phyloP scores from a whole-genome alignment of 2,888 invertebrate species.

The Macrophya annulata region DNA sequence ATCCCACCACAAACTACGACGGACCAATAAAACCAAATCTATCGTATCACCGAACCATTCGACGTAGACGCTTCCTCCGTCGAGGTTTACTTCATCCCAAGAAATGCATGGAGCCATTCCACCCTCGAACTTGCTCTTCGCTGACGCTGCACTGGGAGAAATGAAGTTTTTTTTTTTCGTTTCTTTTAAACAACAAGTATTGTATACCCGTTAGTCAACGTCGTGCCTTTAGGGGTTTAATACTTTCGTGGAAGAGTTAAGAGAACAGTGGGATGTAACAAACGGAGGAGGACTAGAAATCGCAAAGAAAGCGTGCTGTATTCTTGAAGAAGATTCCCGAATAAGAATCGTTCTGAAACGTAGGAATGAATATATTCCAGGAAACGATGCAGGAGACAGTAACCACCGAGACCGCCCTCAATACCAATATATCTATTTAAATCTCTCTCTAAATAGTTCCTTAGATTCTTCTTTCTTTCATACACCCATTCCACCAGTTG shows the following conservation, averaged over 20 bases:
- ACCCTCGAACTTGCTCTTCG: neutral
- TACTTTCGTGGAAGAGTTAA: neutral
- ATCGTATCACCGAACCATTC: neutral
- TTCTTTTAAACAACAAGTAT: neutral
- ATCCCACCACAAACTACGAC: slow-evolving; percentile 34
- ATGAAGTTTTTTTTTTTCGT: neutral
- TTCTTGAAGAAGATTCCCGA: neutral
- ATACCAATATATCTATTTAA: slow-evolving; percentile 39
- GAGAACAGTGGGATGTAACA: neutral
- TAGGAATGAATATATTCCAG: slow-evolving; percentile 29
- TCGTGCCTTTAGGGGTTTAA: neutral
- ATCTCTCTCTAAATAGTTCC: slow-evolving; percentile 36
- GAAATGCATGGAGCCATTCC: neutral
- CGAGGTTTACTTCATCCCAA: neutral
- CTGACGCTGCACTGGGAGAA: neutral
- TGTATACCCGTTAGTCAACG: neutral
- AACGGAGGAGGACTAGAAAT: neutral
- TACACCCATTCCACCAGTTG: neutral
- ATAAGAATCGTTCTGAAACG: slow-evolving; percentile 9
- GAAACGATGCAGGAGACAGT: slow-evolving; percentile 40
- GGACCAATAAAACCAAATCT: slow-evolving; percentile 24
- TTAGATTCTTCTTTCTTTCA: slow-evolving; percentile 6
- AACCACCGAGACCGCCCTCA: slow-evolving; percentile 19
- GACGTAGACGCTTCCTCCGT: neutral
- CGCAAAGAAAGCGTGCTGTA: neutral